Base-by-base conservation (phyloP, 1,140 invertebrate species). In the Drosophila sproati region DNA sequence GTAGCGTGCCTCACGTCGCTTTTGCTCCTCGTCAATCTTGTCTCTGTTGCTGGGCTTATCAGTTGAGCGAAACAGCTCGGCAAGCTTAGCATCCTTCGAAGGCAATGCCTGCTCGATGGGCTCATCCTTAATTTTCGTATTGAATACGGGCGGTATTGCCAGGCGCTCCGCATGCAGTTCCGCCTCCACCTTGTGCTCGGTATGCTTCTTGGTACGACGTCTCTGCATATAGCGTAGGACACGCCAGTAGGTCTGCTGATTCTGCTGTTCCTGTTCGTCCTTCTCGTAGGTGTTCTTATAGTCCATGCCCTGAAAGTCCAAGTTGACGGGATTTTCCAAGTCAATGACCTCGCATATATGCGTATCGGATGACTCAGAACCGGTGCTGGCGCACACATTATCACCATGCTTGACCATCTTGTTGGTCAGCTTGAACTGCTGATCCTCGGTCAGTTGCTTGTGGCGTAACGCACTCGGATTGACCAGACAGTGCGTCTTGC, bases 291-390 rank as follows among this genome's bases (percentile, higher is more conserved):
- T 91, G 29, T 89, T 81, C 56, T 81, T 83, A 51, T 92, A 91
- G 66, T 92, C 91, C 67, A 91, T 73, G 43, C 91, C 91, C 39
- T 92, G 91, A n/a, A 92, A 92, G 39, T 92, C 91, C 34, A 92
- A 37, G 2, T 71, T 63, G 32, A 92, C 51, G 0, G 91, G 91
- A 70, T 92, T 92, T 20, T 92, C 88, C 54, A 91, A 64, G 51
- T 92, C 91, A 4, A 92, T 83, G 4, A 91, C 75, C 34, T 92
- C 88, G 73, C 90, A 92, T 12, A 92, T 86, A 45, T 82, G 74
- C 12, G 85, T 64, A 3, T 81, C 87, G 0, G 90, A 91, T 0
- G 73, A 60, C 43, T 92, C 80, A 0, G 86, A 82, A 2, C 64
- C 79, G 0, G 82, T 75, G 59, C 73, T 80, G 54, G 70, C 81